phyloP scores from a whole-genome alignment of 2,797 vertebrate species.

The Sebastes diaconus region DNA sequence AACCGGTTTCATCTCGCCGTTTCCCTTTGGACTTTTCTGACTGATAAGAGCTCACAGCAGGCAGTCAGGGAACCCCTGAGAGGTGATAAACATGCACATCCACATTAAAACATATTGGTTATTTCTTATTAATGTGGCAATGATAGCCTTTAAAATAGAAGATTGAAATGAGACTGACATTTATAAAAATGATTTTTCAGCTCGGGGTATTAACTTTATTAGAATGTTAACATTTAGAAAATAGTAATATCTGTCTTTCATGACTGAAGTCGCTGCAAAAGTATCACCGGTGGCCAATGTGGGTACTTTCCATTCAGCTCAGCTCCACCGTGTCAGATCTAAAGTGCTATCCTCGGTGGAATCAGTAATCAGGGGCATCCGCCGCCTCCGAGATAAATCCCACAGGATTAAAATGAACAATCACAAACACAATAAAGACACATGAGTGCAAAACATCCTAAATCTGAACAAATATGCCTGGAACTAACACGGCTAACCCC shows the following conservation, averaged over 20 bases:
- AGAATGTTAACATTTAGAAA: neutral
- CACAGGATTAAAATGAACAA: conserved; percentile 19
- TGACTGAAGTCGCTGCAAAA: neutral
- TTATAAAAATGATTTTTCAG: neutral
- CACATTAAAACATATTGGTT: neutral
- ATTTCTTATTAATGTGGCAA: neutral
- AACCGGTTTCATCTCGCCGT: conserved; percentile 7
- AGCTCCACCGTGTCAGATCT: neutral
- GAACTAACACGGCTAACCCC: neutral
- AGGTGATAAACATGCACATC: neutral
- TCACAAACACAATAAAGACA: neutral
- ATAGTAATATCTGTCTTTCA: neutral
- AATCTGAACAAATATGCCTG: neutral
- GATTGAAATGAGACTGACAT: neutral
- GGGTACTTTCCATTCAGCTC: neutral
- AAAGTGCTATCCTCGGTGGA: neutral
- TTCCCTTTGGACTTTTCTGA: conserved; percentile 3
- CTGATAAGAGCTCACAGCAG: conserved; percentile 29
- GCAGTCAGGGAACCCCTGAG: neutral
- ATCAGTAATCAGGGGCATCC: conserved; percentile 9
- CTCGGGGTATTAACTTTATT: neutral
- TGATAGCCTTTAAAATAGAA: neutral
- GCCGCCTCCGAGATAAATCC: conserved; percentile 24
- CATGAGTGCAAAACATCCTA: neutral
- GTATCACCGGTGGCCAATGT: neutral